Evolutionary conservation across 2,888 invertebrate genomes (phyloP).

Genomic region (Scaptomyza reducta): DNA sequence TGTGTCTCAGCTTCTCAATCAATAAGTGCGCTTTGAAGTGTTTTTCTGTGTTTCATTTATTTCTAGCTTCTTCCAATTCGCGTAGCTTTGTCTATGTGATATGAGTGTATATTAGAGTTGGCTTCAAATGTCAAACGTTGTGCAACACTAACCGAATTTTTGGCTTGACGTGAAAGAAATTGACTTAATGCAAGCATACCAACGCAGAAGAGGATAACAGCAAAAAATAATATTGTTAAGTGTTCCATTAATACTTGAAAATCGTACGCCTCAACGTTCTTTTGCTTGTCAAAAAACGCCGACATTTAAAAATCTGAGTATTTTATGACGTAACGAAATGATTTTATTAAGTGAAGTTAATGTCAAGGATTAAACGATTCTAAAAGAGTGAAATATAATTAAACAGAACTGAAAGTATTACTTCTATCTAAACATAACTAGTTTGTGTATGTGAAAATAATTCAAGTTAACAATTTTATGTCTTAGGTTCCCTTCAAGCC

Average conservation of each 20-base stretch:
- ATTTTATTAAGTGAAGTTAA: background rate
- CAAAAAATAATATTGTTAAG: background rate
- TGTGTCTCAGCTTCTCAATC: conserved; percentile 4
- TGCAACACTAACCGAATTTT: background rate
- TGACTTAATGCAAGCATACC: background rate
- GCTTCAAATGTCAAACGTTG: background rate
- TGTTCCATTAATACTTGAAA: background rate
- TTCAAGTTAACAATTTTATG: no score
- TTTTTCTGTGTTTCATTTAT: background rate
- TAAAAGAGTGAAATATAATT: no score
- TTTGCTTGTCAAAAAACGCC: conserved; percentile 16
- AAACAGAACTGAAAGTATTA: no score
- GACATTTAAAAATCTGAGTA: background rate
- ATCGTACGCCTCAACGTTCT: conserved; percentile 1
- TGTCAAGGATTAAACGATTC: background rate
- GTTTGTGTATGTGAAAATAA: no score
- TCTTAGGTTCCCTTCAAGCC: no score
- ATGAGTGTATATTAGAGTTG: background rate
- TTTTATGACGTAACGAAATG: background rate
- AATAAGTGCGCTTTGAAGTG: conserved; percentile 1
- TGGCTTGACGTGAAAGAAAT: background rate
- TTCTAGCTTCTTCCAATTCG: conserved; percentile 12
- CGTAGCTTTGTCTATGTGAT: conserved; percentile 3
- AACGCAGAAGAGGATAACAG: background rate
- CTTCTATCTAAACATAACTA: no score